Conservation (phyloP, 2,888 invertebrate genomes). For the Athrips mouffetella region DNA sequence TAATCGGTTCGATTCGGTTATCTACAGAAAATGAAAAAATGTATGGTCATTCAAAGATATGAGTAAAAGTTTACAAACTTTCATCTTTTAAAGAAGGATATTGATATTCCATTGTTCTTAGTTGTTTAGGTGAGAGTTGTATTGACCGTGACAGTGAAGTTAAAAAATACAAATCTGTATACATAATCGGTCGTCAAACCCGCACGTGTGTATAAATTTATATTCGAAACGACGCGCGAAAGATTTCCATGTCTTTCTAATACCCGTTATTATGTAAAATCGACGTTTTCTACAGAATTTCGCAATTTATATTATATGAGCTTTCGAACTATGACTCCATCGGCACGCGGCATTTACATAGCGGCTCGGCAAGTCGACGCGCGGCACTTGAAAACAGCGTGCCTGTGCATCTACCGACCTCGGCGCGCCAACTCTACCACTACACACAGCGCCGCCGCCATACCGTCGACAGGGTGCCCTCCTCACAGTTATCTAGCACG, state of each 20-base stretch:
- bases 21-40: too few relatives aligned
- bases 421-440: background rate
- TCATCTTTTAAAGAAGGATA: too few relatives aligned
- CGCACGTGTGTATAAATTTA: conserved; percentile 21
- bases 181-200: conserved; percentile 15
- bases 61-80: too few relatives aligned
- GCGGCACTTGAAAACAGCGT: conserved; percentile 20
- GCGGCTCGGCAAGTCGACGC: conserved; percentile 42
- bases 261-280: conserved; percentile 57
- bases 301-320: conserved; percentile 58
- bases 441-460: background rate
- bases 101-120: background rate
- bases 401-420: conserved; percentile 7
- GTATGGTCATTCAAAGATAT: too few relatives aligned
- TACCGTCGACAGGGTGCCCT: conserved; percentile 31
- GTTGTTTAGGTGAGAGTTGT: background rate
- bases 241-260: conserved; percentile 28
- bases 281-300: conserved; percentile 59
- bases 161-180: background rate
- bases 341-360: conserved; percentile 72
- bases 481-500: conserved; percentile 46
- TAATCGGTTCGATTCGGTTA: background rate
- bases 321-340: conserved; percentile 67
- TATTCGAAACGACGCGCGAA: conserved; percentile 27
- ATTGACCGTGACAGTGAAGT: conserved; percentile 13